A percentile compares a stretch with the other conserved stretches of the same genome.
phyloP scores from a whole-genome alignment of 53 echinoderm and acorn worm species.

The Crossaster papposus region DNA sequence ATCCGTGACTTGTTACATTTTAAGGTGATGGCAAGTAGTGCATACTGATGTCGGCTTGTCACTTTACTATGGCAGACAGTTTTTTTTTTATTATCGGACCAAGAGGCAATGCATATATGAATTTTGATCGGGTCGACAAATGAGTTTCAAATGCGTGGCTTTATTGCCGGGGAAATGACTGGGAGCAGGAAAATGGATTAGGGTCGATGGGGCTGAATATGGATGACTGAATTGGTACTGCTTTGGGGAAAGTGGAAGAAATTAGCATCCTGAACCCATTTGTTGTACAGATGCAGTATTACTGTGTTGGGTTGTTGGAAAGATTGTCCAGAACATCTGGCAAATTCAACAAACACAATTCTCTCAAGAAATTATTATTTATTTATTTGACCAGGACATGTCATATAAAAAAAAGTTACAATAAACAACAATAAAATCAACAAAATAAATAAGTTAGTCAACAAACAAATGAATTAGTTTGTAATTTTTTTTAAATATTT shows the following conservation, averaged over 20 bases:
- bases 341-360: too few species aligned
- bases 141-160: slow-evolving; percentile 23
- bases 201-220: background rate
- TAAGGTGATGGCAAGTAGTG: background rate
- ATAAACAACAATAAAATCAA: too few species aligned
- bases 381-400: too few species aligned
- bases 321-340: background rate
- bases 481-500: too few species aligned
- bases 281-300: background rate
- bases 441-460: too few species aligned
- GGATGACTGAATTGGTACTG: background rate
- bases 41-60: slow-evolving; percentile 1
- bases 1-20: slow-evolving; percentile 15
- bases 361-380: too few species aligned
- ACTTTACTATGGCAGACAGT: background rate
- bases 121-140: slow-evolving; percentile 19
- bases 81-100: background rate
- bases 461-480: too few species aligned
- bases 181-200: background rate
- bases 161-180: slow-evolving; percentile 10
- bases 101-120: slow-evolving; percentile 36
- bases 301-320: background rate
- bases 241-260: background rate
- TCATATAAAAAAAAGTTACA: too few species aligned
- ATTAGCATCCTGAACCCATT: background rate